Evolutionary conservation across 2,113 vertebrate genomes (phyloP).

Genomic region (Butorides virescens): DNA sequence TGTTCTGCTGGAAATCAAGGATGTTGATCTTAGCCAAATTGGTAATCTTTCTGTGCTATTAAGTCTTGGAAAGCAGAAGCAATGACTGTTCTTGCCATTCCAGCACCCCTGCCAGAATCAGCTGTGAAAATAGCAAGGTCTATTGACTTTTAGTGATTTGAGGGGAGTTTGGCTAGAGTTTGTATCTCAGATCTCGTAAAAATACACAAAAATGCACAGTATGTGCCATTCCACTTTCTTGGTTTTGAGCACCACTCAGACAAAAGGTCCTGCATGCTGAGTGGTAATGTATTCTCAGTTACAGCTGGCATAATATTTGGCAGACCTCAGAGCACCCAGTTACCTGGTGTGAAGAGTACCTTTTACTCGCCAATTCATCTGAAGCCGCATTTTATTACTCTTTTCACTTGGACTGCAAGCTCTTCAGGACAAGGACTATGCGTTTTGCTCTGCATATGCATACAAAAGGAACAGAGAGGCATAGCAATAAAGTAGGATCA

Average conservation of each 20-base stretch:
- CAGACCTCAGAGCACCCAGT: background rate
- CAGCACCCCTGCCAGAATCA: background rate
- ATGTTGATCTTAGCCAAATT: background rate
- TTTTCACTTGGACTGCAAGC: background rate
- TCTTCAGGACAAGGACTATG: background rate
- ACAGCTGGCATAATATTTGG: background rate
- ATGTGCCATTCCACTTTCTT: background rate
- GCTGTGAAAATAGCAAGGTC: background rate
- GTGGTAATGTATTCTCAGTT: background rate
- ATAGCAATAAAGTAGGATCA: background rate
- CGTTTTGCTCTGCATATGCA: background rate
- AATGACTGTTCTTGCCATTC: background rate
- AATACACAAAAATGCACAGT: background rate
- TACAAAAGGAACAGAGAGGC: background rate
- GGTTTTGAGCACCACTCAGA: background rate
- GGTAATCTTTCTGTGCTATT: background rate
- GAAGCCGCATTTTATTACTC: background rate
- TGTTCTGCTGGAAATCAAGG: background rate
- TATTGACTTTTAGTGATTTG: background rate
- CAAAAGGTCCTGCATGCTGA: background rate
- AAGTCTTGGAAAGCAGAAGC: background rate
- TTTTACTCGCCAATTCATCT: background rate
- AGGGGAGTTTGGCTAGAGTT: background rate
- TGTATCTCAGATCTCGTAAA: background rate
- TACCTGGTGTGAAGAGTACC: background rate